phyloP scores from a whole-genome alignment of 2,888 invertebrate genomes.

The Eutolmus rufibarbis region DNA sequence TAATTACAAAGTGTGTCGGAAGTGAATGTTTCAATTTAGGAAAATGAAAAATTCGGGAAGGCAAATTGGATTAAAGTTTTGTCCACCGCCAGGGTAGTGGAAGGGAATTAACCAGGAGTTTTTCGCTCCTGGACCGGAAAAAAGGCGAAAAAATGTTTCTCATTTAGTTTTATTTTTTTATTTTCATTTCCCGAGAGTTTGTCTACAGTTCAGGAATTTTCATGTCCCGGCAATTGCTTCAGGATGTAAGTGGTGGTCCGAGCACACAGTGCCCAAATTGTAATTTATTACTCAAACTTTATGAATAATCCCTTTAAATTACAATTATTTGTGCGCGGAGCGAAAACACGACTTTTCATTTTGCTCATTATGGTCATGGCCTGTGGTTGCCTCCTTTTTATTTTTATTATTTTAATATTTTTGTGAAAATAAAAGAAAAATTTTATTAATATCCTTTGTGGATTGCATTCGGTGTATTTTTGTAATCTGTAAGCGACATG shows the following conservation, averaged over 20 bases:
- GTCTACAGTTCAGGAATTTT: background rate
- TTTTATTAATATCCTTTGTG: background rate
- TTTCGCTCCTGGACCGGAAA: background rate
- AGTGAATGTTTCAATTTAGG: conserved; percentile 34
- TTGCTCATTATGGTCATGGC: background rate
- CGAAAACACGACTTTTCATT: conserved; percentile 25
- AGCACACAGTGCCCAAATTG: background rate
- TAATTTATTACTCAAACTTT: conserved; percentile 27
- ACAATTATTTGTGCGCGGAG: conserved; percentile 12
- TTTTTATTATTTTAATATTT: background rate
- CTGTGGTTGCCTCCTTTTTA: background rate
- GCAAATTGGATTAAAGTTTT: conserved; percentile 38
- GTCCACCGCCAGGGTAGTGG: background rate
- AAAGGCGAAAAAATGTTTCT: background rate
- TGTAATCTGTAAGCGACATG: background rate
- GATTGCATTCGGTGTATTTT: background rate
- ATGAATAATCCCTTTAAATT: conserved; percentile 36
- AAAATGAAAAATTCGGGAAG: conserved; percentile 28
- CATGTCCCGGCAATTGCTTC: background rate
- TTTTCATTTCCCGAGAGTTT: background rate
- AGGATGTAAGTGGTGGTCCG: background rate
- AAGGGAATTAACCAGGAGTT: background rate
- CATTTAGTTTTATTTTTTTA: background rate
- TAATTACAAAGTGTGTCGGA: conserved; percentile 29
- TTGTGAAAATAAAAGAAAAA: background rate